Conservation (phyloP, 2,888 invertebrate species). For the Andricus quercusramuli region DNA sequence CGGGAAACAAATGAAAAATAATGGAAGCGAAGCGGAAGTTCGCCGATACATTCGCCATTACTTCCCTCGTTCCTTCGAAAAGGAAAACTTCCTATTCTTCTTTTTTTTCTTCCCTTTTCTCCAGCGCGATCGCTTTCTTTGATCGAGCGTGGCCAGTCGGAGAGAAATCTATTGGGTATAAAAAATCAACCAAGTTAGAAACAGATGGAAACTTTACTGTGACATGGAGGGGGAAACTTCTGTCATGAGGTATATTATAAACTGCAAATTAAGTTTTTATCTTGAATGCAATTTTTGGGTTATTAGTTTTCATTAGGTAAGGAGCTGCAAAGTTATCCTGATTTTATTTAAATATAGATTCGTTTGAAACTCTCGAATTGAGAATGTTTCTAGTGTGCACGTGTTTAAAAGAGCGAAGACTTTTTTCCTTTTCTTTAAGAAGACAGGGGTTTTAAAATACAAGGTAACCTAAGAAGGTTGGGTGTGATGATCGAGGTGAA, state of each 20-base stretch:
- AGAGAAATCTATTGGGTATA: slow-evolving; percentile 27
- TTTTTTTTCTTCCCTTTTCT: slow-evolving; percentile 49
- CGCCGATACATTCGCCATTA: slow-evolving; percentile 67
- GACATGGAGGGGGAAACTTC: neutral
- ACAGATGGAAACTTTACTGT: neutral
- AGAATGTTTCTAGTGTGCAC: neutral
- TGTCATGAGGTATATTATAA: neutral
- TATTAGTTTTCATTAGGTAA: too few relatives aligned
- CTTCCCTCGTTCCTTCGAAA: slow-evolving; percentile 54
- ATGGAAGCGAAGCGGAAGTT: slow-evolving; percentile 68
- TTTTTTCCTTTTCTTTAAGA: neutral
- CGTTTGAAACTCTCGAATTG: neutral
- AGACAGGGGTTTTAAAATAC: slow-evolving; percentile 54
- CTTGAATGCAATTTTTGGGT: too few relatives aligned
- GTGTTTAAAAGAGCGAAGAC: neutral
- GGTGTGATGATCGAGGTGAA: slow-evolving; percentile 53
- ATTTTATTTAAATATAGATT: too few relatives aligned
- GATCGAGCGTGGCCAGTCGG: slow-evolving; percentile 50
- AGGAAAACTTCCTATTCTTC: slow-evolving; percentile 49
- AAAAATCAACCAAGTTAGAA: slow-evolving; percentile 41
- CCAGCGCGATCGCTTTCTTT: slow-evolving; percentile 48
- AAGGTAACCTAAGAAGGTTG: slow-evolving; percentile 47
- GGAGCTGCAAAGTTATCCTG: too few relatives aligned
- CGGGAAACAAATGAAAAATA: slow-evolving; percentile 72
- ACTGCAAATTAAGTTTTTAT: neutral